Evolutionary conservation across 2,797 vertebrate species (phyloP).

Genomic region (Salmo trutta): DNA sequence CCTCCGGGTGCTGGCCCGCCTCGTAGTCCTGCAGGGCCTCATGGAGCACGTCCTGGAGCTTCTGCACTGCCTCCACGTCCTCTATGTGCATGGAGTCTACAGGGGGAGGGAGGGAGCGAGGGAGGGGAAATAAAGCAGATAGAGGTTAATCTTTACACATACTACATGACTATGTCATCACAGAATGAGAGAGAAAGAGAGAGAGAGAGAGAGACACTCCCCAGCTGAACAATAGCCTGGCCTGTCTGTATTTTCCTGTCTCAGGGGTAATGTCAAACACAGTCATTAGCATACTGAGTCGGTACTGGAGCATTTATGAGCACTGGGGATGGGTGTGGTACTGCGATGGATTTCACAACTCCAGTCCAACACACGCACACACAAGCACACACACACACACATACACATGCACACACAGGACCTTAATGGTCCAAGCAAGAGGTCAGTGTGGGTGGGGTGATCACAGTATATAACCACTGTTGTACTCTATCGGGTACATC

Average conservation of each 20-base stretch:
- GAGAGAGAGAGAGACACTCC: neutral
- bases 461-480: neutral
- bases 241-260: slow-evolving; percentile 42
- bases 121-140: neutral
- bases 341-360: neutral
- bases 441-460: neutral
- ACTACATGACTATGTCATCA: no score
- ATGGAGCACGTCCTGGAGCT: slow-evolving; percentile 96
- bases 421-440: neutral
- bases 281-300: slow-evolving; percentile 48
- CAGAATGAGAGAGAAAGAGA: neutral
- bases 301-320: slow-evolving; percentile 42
- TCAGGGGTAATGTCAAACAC: slow-evolving; percentile 50
- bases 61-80: slow-evolving; percentile 97
- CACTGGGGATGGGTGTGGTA: slow-evolving; percentile 27
- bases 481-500: neutral
- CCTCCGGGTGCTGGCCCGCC: slow-evolving; percentile 92
- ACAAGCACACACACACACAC: slow-evolving; percentile 1
- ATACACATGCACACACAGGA: neutral
- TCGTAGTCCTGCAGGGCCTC: slow-evolving; percentile 99
- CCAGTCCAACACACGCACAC: neutral
- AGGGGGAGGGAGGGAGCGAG: neutral
- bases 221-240: neutral
- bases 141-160: no score
- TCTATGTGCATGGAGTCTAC: slow-evolving; percentile 99